phyloP scores from a whole-genome alignment of 2,888 invertebrate species.

The Gordius sp. region DNA sequence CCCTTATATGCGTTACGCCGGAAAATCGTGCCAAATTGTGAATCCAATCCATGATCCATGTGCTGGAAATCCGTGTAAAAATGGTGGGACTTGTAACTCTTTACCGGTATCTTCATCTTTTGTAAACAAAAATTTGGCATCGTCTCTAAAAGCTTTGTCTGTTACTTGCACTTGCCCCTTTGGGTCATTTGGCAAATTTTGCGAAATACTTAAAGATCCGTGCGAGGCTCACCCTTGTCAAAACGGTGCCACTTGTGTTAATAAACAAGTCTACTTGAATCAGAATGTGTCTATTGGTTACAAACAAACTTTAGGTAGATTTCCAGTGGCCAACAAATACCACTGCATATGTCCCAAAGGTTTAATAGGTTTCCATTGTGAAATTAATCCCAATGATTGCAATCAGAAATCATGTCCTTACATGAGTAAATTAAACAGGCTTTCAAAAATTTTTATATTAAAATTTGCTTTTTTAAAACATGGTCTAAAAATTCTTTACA shows the following conservation, averaged over 20 bases:
- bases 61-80: conserved; percentile 12
- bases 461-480: too few species aligned
- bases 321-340: not conserved
- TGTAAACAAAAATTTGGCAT: not conserved
- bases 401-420: conserved; percentile 76
- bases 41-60: not conserved
- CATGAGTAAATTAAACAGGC: conserved; percentile 30
- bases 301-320: conserved; percentile 2
- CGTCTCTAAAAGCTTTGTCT: not conserved
- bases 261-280: conserved; percentile 26
- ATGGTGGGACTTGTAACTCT: conserved; percentile 13
- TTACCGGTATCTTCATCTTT: not conserved
- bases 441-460: not conserved
- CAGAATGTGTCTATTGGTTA: conserved; percentile 32
- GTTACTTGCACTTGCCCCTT: conserved; percentile 15
- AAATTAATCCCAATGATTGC: conserved; percentile 65
- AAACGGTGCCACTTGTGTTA: conserved; percentile 69
- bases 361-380: conserved; percentile 46
- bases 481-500: too few species aligned
- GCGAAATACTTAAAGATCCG: conserved; percentile 60
- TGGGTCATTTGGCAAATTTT: conserved; percentile 26
- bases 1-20: not conserved
- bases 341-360: not conserved
- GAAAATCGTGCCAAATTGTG: conserved; percentile 5
- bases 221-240: conserved; percentile 63